phyloP scores from a whole-genome alignment of 2,797 vertebrate genomes.

The Holocentrus rufus region DNA sequence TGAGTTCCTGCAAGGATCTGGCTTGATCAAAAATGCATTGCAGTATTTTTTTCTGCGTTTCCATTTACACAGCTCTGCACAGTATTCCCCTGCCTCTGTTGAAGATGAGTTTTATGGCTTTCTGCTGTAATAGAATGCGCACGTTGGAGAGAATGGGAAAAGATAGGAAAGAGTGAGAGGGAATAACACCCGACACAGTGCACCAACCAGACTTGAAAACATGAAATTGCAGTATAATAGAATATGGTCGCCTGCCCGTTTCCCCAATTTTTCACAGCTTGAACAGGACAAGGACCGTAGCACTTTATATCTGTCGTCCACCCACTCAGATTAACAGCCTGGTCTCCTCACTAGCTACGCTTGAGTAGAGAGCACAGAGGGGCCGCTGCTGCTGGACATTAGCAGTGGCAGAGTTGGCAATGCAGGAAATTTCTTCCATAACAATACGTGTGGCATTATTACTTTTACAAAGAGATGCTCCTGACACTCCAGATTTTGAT shows the following conservation, averaged over 20 bases:
- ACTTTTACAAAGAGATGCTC: not conserved
- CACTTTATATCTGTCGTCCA: slow-evolving; percentile 13
- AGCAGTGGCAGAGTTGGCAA: not conserved
- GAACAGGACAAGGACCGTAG: slow-evolving; percentile 1
- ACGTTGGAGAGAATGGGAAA: not conserved
- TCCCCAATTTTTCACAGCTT: slow-evolving; percentile 1
- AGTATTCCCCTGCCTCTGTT: slow-evolving; percentile 19
- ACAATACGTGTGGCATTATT: not conserved
- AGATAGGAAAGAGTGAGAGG: slow-evolving; percentile 8
- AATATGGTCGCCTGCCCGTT: slow-evolving; percentile 16
- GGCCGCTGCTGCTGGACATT: slow-evolving; percentile 3
- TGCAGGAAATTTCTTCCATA: not conserved
- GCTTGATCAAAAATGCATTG: slow-evolving; percentile 13
- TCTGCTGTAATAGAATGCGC: slow-evolving; percentile 7
- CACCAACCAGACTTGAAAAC: slow-evolving; percentile 17
- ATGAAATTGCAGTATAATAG: slow-evolving; percentile 8
- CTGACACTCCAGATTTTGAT: not conserved
- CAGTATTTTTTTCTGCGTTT: slow-evolving; percentile 43
- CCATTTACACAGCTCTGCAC: not conserved
- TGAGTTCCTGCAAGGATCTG: slow-evolving; percentile 18
- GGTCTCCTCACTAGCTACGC: slow-evolving; percentile 22
- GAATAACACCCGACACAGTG: slow-evolving; percentile 19
- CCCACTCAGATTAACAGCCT: slow-evolving; percentile 22
- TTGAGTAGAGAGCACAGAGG: slow-evolving; percentile 13
- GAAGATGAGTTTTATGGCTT: not conserved